These are phyloP conservation scores for Hypomesus transpacificus DNA, from an alignment of 2,113 vertebrate genomes.

Conservation along the genomic window DNA sequence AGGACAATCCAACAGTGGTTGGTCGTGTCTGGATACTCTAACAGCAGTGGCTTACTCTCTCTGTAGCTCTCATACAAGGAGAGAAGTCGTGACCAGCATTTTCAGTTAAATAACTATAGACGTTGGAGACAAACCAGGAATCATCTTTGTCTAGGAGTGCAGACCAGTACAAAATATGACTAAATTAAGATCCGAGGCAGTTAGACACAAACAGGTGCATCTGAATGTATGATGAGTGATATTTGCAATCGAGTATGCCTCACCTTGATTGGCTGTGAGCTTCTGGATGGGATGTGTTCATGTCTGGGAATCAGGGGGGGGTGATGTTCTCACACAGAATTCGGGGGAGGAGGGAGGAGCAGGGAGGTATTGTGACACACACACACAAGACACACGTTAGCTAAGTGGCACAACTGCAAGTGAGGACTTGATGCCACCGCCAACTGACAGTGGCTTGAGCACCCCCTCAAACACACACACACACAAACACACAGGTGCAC, in stretches of 20 bases:
- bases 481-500: background rate
- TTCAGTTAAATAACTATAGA: no score
- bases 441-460: constrained; percentile 27
- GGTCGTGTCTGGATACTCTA: background rate
- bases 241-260: constrained; percentile 37
- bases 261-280: constrained; percentile 46
- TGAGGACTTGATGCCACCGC: constrained; percentile 42
- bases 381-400: constrained; percentile 33
- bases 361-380: constrained; percentile 57
- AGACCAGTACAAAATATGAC: no score
- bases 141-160: no score
- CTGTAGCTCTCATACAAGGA: background rate
- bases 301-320: constrained; percentile 70
- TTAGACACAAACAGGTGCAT: constrained; percentile 20
- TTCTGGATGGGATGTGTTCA: constrained; percentile 40
- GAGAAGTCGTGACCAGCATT: no score
- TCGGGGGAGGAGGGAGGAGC: constrained; percentile 5
- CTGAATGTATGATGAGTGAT: constrained; percentile 2
- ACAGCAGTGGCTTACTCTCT: background rate
- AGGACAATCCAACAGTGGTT: background rate
- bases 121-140: no score
- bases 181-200: constrained; percentile 33
- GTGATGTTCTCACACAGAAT: constrained; percentile 73
- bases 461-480: background rate
- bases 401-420: constrained; percentile 48